Conservation (phyloP, 2,888 invertebrate genomes). For the Isoperla grammatica region DNA sequence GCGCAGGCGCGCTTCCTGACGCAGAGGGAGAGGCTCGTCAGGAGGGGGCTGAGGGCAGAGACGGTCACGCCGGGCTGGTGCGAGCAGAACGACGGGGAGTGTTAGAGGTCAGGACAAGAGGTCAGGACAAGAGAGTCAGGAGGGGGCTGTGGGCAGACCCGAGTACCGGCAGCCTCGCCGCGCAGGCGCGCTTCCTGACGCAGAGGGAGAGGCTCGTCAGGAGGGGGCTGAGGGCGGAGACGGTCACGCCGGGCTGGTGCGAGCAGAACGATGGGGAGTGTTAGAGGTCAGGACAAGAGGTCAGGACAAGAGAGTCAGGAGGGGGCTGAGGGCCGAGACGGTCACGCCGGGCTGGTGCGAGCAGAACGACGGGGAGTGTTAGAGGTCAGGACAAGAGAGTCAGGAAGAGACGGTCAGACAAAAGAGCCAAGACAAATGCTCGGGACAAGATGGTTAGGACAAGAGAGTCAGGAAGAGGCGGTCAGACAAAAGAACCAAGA, state of each 20-base stretch:
- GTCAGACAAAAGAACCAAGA: constrained; percentile 58
- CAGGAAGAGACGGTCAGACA: too few species aligned
- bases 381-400: too few species aligned
- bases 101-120: constrained; percentile 38
- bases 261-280: constrained; percentile 61
- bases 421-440: too few species aligned
- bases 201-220: constrained; percentile 60
- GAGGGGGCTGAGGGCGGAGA: constrained; percentile 63
- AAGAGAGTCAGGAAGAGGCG: constrained; percentile 67
- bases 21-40: constrained; percentile 59
- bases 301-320: constrained; percentile 65
- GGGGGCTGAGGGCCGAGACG: constrained; percentile 64
- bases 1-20: constrained; percentile 49
- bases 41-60: constrained; percentile 62
- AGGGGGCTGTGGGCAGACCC: constrained; percentile 66
- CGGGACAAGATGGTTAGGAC: constrained; percentile 71
- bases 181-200: constrained; percentile 48
- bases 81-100: constrained; percentile 60
- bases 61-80: constrained; percentile 73
- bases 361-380: constrained; percentile 59
- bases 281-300: constrained; percentile 14
- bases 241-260: constrained; percentile 71
- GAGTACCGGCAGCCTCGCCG: constrained; percentile 54
- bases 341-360: constrained; percentile 72
- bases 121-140: constrained; percentile 66